A percentile compares a stretch with the other conserved stretches of the same genome.
These are phyloP conservation scores for Acronicta psi DNA, from an alignment of 2,888 invertebrate genomes.

Conservation along the genomic window DNA sequence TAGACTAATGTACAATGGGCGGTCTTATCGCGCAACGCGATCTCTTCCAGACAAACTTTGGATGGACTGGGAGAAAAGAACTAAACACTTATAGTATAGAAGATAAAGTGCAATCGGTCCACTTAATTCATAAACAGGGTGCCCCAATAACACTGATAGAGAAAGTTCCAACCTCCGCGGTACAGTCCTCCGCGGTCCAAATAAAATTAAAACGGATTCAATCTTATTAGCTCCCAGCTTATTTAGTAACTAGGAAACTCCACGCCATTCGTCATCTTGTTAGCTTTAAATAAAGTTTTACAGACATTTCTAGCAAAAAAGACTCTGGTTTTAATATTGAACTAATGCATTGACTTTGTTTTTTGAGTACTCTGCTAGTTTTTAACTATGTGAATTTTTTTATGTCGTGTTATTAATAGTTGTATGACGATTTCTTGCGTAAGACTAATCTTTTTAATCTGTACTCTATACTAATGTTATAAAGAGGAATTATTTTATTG, in stretches of 20 bases:
- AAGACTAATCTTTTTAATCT: too few relatives aligned
- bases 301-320: conserved; percentile 6
- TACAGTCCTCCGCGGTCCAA: conserved; percentile 27
- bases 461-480: too few relatives aligned
- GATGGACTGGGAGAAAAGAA: too few relatives aligned
- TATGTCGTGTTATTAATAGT: not conserved
- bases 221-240: conserved; percentile 69
- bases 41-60: too few relatives aligned
- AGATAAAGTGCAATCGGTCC: not conserved
- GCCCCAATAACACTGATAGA: conserved; percentile 12
- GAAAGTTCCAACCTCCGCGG: conserved; percentile 13
- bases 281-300: conserved; percentile 6
- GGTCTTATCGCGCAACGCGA: too few relatives aligned
- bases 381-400: too few relatives aligned
- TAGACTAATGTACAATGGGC: too few relatives aligned
- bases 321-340: not conserved
- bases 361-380: too few relatives aligned
- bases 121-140: conserved; percentile 16
- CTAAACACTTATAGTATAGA: too few relatives aligned
- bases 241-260: conserved; percentile 61
- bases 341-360: too few relatives aligned
- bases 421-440: too few relatives aligned
- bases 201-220: conserved; percentile 68
- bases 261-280: conserved; percentile 28
- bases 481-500: too few relatives aligned